phyloP scores from a whole-genome alignment of 2,113 vertebrate genomes.

The Ochotona curzoniae region DNA sequence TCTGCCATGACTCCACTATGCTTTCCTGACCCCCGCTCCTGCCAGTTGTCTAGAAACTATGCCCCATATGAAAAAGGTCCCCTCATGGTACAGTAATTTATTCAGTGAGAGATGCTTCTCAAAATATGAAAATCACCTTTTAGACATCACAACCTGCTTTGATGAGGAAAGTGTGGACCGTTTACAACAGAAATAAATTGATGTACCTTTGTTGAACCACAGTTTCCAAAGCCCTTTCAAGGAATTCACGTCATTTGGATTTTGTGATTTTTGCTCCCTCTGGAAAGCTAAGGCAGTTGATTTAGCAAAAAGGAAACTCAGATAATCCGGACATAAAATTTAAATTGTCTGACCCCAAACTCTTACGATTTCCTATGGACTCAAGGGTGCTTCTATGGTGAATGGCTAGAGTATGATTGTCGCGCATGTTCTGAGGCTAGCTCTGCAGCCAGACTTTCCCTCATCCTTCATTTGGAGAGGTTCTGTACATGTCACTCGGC shows the following conservation, averaged over 20 bases:
- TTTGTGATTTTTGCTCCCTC: neutral
- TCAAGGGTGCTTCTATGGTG: neutral
- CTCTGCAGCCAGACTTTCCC: neutral
- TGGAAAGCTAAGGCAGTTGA: neutral
- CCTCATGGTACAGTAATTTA: constrained; percentile 52
- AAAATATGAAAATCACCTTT: constrained; percentile 57
- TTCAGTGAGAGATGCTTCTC: constrained; percentile 57
- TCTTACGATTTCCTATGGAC: neutral
- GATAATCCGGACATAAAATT: neutral
- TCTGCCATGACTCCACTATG: neutral
- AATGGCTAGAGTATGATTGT: rapidly evolving
- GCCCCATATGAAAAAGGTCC: constrained; percentile 23
- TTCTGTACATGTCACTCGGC: neutral
- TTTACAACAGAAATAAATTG: neutral
- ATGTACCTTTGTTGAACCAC: neutral
- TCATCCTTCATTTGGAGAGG: neutral
- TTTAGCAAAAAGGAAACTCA: neutral
- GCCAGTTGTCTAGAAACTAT: constrained; percentile 41
- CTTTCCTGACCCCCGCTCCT: neutral
- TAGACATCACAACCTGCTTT: constrained; percentile 4
- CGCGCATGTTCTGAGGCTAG: no score
- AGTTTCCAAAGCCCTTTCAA: neutral
- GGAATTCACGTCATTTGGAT: neutral
- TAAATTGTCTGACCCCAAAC: no score
- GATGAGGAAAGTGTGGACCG: neutral